Evolutionary conservation across 2,113 vertebrate species (phyloP).

Genomic region (Aphyosemion australe): DNA sequence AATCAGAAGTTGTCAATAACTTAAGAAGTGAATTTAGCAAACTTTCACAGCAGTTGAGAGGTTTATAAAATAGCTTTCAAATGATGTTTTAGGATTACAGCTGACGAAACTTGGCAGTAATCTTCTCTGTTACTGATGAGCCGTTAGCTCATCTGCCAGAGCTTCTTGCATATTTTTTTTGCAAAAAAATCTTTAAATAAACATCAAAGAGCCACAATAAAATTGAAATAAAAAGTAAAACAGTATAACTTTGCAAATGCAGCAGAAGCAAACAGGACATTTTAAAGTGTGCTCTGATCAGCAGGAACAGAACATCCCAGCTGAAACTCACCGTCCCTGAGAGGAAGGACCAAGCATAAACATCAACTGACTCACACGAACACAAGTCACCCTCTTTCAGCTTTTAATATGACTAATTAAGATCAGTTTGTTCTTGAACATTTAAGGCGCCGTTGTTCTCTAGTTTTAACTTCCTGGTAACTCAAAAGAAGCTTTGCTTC

Average conservation of each 20-base stretch:
- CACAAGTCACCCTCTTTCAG: constrained; percentile 2
- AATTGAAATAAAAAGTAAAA: neutral
- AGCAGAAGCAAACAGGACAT: neutral
- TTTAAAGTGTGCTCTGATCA: neutral
- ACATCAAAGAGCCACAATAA: neutral
- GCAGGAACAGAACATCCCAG: constrained; percentile 1
- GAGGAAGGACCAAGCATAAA: constrained; percentile 20
- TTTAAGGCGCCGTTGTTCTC: constrained; percentile 10
- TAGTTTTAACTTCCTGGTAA: constrained; percentile 14
- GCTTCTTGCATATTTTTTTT: too few species aligned
- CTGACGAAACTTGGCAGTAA: too few species aligned
- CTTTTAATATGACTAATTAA: constrained; percentile 20
- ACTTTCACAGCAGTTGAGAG: too few species aligned
- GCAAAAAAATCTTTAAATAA: too few species aligned
- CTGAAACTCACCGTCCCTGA: constrained; percentile 3
- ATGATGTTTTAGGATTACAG: too few species aligned
- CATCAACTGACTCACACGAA: constrained; percentile 1
- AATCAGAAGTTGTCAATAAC: neutral
- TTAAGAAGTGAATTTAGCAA: too few species aligned
- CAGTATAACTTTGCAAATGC: neutral
- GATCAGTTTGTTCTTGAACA: constrained; percentile 11
- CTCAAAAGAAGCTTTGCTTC: constrained; percentile 1
- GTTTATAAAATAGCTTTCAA: too few species aligned
- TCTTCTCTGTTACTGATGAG: too few species aligned
- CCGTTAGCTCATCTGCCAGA: too few species aligned